Percentiles rank a stretch among this genome's conserved stretches.
Evolutionary conservation across 2,888 invertebrate species (phyloP).

Genomic region (Tortrix viridana): DNA sequence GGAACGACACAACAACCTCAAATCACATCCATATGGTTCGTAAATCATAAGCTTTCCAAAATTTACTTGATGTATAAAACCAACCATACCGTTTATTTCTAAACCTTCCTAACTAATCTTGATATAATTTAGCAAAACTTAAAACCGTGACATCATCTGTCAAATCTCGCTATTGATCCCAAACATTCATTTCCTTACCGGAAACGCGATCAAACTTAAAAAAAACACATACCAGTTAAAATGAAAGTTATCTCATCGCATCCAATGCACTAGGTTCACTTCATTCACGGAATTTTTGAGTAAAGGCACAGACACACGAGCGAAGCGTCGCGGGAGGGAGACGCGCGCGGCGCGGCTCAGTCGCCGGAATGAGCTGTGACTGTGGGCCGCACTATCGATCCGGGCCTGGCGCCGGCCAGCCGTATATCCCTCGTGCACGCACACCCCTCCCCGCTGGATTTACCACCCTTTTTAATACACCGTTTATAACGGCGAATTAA

Average conservation of each 20-base stretch:
- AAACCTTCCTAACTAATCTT: conserved; percentile 16
- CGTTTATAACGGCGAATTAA: conserved; percentile 52
- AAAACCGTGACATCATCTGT: conserved; percentile 61
- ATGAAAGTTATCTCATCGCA: conserved; percentile 74
- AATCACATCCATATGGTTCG: conserved; percentile 9
- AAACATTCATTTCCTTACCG: conserved; percentile 50
- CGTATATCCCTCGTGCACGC: conserved; percentile 81
- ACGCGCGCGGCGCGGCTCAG: conserved; percentile 61
- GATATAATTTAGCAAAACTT: conserved; percentile 43
- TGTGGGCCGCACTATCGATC: conserved; percentile 75
- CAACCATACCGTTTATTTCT: conserved; percentile 2
- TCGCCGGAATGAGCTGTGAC: conserved; percentile 65
- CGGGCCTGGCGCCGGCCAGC: conserved; percentile 78
- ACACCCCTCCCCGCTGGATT: conserved; percentile 66
- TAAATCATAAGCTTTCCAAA: not conserved
- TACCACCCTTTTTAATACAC: conserved; percentile 63
- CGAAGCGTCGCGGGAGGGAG: conserved; percentile 43
- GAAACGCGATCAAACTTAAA: conserved; percentile 46
- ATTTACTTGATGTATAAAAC: not conserved
- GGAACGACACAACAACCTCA: conserved; percentile 14
- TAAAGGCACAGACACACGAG: conserved; percentile 53
- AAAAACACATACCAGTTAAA: conserved; percentile 59
- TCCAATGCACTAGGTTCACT: conserved; percentile 52
- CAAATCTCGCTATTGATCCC: conserved; percentile 65
- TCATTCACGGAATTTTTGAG: conserved; percentile 59